These are phyloP conservation scores for Lochmaea capreae DNA, from an alignment of 2,888 invertebrate species.

Conservation along the genomic window DNA sequence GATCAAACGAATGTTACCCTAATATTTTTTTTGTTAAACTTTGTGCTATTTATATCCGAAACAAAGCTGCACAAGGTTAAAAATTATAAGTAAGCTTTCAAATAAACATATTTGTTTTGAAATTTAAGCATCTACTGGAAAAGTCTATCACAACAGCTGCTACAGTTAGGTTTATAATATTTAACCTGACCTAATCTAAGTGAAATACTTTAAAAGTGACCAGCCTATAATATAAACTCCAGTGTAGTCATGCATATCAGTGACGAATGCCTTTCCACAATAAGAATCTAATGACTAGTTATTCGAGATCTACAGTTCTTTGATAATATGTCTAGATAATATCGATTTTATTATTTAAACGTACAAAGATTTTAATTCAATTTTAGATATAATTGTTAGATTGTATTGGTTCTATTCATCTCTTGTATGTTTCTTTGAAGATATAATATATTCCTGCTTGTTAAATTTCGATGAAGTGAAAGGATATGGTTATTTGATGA, in stretches of 20 bases:
- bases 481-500: neutral
- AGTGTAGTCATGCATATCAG: conserved; percentile 34
- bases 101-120: too few relatives aligned
- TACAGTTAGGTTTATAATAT: too few relatives aligned
- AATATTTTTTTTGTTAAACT: too few relatives aligned
- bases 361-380: conserved; percentile 27
- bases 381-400: conserved; percentile 31
- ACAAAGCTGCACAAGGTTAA: too few relatives aligned
- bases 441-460: neutral
- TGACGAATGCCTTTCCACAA: conserved; percentile 34
- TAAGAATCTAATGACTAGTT: conserved; percentile 30
- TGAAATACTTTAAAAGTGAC: neutral
- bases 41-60: too few relatives aligned
- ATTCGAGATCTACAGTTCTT: conserved; percentile 27
- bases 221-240: conserved; percentile 11
- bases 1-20: too few relatives aligned
- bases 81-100: too few relatives aligned
- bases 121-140: too few relatives aligned
- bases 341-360: conserved; percentile 32
- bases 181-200: neutral
- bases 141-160: too few relatives aligned
- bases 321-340: conserved; percentile 28
- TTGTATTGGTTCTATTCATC: conserved; percentile 10
- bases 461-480: neutral
- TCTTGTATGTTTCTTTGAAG: neutral